Evolutionary conservation across 2,888 invertebrate genomes (phyloP).

Genomic region (Ptychoptera albimana): DNA sequence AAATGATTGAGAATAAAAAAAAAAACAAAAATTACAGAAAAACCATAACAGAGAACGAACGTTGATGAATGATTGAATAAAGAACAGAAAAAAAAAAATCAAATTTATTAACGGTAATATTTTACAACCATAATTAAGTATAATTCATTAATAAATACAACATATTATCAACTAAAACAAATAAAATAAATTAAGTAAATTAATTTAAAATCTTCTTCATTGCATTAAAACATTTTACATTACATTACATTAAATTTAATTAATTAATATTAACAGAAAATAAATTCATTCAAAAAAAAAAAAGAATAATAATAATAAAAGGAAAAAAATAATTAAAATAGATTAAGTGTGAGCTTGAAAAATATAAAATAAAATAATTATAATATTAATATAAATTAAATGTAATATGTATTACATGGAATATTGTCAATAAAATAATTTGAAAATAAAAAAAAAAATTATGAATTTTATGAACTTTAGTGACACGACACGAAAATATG

Average conservation of each 20-base stretch:
- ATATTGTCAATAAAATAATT: slow-evolving; percentile 5
- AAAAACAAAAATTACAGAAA: slow-evolving; percentile 1
- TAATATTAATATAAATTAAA: background rate
- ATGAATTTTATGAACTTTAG: too few relatives aligned
- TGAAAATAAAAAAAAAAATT: background rate
- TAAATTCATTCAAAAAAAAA: background rate
- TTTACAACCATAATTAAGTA: background rate
- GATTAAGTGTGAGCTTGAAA: slow-evolving; percentile 5
- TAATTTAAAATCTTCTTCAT: too few relatives aligned
- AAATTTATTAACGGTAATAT: background rate
- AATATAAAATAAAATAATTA: too few relatives aligned
- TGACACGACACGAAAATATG: background rate
- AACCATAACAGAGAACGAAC: background rate
- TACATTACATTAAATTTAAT: too few relatives aligned
- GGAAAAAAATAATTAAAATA: slow-evolving; percentile 2
- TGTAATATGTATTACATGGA: slow-evolving; percentile 5
- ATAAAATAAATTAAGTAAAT: too few relatives aligned
- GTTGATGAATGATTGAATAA: background rate
- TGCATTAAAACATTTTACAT: too few relatives aligned
- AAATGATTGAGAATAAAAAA: background rate
- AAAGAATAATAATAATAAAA: background rate
- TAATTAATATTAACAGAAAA: slow-evolving; percentile 1
- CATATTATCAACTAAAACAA: too few relatives aligned
- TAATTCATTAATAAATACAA: too few relatives aligned
- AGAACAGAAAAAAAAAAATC: background rate